Evolutionary conservation across 2,888 invertebrate genomes (phyloP).

Genomic region (Dicranocentrus wangi): DNA sequence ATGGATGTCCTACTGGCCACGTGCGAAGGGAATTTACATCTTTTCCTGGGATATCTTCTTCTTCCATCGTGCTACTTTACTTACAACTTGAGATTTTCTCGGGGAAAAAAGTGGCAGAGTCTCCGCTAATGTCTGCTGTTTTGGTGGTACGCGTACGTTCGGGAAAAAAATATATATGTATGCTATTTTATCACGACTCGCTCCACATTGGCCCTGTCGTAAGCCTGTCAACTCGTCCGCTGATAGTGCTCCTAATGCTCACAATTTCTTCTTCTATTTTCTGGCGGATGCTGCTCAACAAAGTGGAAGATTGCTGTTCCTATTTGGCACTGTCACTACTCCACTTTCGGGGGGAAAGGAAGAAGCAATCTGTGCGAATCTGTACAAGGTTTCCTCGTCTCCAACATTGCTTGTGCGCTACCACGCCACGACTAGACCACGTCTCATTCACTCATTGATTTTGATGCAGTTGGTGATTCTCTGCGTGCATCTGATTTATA

Average conservation of each 20-base stretch:
- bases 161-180: conserved; percentile 30
- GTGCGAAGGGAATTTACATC: conserved; percentile 65
- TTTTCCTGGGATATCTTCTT: conserved; percentile 39
- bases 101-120: conserved; percentile 17
- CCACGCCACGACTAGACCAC: no score
- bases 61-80: neutral
- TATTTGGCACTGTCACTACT: neutral
- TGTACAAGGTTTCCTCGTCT: no score
- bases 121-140: neutral
- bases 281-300: conserved; percentile 40
- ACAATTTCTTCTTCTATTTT: conserved; percentile 21
- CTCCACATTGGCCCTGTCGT: conserved; percentile 50
- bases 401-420: no score
- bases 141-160: conserved; percentile 25
- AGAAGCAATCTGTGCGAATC: no score
- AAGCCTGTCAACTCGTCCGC: conserved; percentile 60
- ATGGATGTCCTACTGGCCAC: conserved; percentile 68
- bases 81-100: conserved; percentile 30
- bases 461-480: no score
- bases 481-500: no score
- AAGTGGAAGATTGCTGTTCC: conserved; percentile 49
- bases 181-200: neutral
- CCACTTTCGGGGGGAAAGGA: conserved; percentile 3
- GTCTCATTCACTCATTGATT: no score
- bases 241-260: no score